Conservation (phyloP, 1,140 invertebrate genomes). For the Trachymyrmex cornetzi region DNA sequence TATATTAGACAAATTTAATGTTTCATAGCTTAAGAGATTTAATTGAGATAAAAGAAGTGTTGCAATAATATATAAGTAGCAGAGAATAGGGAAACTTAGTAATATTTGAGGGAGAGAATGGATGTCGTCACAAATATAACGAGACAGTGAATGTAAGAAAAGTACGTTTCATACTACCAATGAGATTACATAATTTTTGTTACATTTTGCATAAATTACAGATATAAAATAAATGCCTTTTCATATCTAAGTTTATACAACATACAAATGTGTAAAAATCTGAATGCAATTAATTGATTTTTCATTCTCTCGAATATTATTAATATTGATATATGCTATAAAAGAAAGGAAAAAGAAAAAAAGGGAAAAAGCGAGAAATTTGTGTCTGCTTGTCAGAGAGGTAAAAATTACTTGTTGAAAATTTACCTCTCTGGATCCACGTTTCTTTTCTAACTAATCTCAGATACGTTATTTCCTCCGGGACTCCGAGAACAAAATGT, state of each 20-base stretch:
- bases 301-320: background rate
- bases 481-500: slow-evolving; percentile 53
- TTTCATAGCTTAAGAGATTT: background rate
- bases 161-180: slow-evolving; percentile 45
- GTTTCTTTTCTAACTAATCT: slow-evolving; percentile 63
- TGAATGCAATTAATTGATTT: background rate
- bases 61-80: background rate
- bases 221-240: background rate
- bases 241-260: background rate
- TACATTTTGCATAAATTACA: background rate
- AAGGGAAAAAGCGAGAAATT: background rate
- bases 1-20: background rate
- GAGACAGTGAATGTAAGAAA: slow-evolving; percentile 42
- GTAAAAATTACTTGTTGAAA: slow-evolving; percentile 49
- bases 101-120: slow-evolving; percentile 40
- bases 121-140: slow-evolving; percentile 30
- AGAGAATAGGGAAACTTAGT: background rate
- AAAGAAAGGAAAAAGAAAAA: background rate
- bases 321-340: background rate
- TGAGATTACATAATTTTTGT: slow-evolving; percentile 18
- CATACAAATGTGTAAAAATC: background rate
- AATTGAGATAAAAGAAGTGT: background rate
- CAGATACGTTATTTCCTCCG: slow-evolving; percentile 59
- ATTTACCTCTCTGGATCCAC: slow-evolving; percentile 29
- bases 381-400: slow-evolving; percentile 20